Evolutionary conservation across 2,797 vertebrate genomes (phyloP).

Genomic region (Australoheros facetus): DNA sequence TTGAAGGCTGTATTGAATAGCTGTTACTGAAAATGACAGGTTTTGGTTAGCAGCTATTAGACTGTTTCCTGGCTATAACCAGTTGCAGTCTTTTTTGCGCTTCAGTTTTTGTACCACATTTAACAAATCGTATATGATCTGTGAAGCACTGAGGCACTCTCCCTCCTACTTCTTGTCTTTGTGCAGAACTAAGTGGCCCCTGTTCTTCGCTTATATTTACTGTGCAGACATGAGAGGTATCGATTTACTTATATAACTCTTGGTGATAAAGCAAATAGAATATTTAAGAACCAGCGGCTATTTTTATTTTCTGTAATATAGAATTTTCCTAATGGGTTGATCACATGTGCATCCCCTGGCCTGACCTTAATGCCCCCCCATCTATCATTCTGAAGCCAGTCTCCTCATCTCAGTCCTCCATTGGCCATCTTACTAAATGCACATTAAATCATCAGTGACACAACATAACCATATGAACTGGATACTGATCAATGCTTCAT

Average conservation of each 20-base stretch:
- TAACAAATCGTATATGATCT: background rate
- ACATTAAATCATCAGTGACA: constrained; percentile 14
- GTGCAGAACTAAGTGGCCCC: background rate
- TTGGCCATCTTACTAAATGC: constrained; percentile 7
- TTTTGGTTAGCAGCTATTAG: background rate
- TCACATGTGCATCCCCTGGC: rapidly evolving
- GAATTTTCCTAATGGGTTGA: background rate
- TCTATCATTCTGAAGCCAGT: no score
- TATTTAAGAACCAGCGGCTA: background rate
- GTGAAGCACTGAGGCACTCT: background rate
- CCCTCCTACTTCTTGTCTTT: background rate
- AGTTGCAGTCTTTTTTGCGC: background rate
- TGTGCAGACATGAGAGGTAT: background rate
- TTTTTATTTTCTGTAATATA: background rate
- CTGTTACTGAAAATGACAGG: background rate
- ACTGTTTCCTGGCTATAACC: background rate
- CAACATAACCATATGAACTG: background rate
- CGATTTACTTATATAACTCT: background rate
- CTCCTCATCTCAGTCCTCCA: constrained; percentile 11
- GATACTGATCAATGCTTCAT: constrained; percentile 8
- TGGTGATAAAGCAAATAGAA: background rate
- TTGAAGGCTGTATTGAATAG: background rate
- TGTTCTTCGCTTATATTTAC: constrained; percentile 2
- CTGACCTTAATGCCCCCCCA: no score
- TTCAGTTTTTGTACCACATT: background rate